A percentile compares a stretch with the other conserved stretches of the same genome.
phyloP scores from a whole-genome alignment of 2,113 vertebrate genomes.

The Podiceps cristatus region DNA sequence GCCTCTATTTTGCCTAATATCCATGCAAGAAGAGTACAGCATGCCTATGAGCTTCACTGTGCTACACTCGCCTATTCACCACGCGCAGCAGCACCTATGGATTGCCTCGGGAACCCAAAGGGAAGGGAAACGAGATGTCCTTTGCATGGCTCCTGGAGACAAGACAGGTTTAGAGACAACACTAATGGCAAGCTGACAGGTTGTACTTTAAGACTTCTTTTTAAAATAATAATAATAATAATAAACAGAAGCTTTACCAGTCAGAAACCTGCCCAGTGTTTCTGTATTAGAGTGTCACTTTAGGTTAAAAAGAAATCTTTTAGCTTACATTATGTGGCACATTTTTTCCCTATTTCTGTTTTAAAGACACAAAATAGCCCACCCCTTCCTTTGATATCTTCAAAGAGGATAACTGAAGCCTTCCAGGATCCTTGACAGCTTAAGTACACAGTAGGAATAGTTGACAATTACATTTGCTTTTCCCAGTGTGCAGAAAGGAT shows the following conservation, averaged over 20 bases:
- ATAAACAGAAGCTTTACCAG: constrained; percentile 1
- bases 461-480: constrained; percentile 51
- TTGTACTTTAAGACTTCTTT: not conserved
- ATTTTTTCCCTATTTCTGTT: constrained; percentile 11
- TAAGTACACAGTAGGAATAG: constrained; percentile 60
- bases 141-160: not conserved
- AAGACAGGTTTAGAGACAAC: not conserved
- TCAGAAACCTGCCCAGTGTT: not conserved
- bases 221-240: not conserved
- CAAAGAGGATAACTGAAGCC: constrained; percentile 53
- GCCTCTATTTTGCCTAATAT: not conserved
- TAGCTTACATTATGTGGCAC: constrained; percentile 1
- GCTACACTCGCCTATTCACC: not conserved
- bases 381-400: constrained; percentile 33
- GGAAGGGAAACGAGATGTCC: not conserved
- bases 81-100: not conserved
- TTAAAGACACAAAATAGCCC: constrained; percentile 47
- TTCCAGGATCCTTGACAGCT: constrained; percentile 54
- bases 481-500: constrained; percentile 30
- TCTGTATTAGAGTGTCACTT: not conserved
- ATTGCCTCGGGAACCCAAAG: not conserved
- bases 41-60: not conserved
- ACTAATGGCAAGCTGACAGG: not conserved
- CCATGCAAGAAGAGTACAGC: not conserved
- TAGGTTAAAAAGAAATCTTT: constrained; percentile 38